These are phyloP conservation scores for Mystacides longicornis DNA, from an alignment of 2,888 invertebrate genomes.

Conservation along the genomic window DNA sequence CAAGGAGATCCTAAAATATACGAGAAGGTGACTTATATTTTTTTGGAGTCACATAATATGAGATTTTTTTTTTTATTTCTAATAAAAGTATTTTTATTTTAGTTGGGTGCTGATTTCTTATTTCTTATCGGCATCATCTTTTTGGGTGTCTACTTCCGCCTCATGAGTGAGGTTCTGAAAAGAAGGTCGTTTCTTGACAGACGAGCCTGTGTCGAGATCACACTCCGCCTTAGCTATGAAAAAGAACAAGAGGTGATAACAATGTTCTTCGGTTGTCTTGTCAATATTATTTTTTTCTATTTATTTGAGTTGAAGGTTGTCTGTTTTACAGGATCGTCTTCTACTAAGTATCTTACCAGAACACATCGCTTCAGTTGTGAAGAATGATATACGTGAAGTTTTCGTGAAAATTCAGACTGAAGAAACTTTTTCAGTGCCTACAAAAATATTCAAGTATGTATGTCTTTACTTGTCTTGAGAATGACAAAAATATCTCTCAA, in stretches of 20 bases:
- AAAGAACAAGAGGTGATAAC: conserved; percentile 70
- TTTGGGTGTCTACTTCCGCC: conserved; percentile 80
- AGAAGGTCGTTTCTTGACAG: conserved; percentile 81
- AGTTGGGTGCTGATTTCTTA: conserved; percentile 64
- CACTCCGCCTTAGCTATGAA: conserved; percentile 71
- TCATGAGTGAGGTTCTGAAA: conserved; percentile 82
- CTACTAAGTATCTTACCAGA: conserved; percentile 80
- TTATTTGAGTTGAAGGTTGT: neutral
- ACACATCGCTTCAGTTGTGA: conserved; percentile 64
- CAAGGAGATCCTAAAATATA: conserved; percentile 34
- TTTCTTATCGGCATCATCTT: conserved; percentile 69
- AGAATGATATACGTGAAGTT: conserved; percentile 51
- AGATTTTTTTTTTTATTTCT: neutral
- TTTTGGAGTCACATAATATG: neutral
- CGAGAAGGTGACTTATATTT: conserved; percentile 36
- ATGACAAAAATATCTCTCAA: conserved; percentile 28
- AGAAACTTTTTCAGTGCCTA: conserved; percentile 22
- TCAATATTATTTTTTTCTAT: neutral
- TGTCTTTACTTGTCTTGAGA: conserved; percentile 34
- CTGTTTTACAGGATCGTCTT: conserved; percentile 63
- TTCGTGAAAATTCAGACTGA: conserved; percentile 46
- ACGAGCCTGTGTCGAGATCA: conserved; percentile 79
- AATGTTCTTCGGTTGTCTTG: neutral
- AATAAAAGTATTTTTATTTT: conserved; percentile 29
- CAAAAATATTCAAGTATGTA: conserved; percentile 12